A percentile compares a stretch with the other conserved stretches of the same genome.
Conservation (phyloP, 2,113 vertebrate species). For the Morphnarchus princeps region DNA sequence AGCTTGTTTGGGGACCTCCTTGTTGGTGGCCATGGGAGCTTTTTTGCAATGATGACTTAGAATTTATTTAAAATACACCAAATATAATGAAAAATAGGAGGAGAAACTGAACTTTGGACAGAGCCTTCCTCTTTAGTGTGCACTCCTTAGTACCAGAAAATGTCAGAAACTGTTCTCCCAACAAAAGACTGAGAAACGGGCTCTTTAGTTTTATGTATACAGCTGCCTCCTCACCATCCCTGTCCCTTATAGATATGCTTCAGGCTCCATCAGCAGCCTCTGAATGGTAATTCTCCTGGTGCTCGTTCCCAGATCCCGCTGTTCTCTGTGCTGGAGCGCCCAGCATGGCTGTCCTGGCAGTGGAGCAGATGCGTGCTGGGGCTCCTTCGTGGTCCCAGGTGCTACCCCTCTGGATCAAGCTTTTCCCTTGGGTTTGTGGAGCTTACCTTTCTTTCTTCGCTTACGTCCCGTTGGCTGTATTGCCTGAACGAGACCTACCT, state of each 20-base stretch:
- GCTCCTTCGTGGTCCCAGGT: not conserved
- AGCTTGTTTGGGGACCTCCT: not conserved
- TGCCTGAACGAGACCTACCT: accelerated
- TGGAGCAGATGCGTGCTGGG: accelerated
- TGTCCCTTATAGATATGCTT: not conserved
- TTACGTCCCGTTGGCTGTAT: accelerated
- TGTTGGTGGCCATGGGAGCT: not conserved
- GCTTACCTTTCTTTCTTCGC: not conserved
- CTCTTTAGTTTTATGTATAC: not conserved
- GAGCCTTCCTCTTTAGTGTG: not conserved
- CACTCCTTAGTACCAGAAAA: not conserved
- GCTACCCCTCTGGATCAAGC: not conserved
- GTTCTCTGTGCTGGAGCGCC: not conserved
- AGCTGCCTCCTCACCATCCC: not conserved
- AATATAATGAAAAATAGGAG: not conserved
- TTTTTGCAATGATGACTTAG: not conserved
- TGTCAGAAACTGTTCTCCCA: not conserved
- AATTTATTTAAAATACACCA: not conserved
- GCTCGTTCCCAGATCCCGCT: accelerated
- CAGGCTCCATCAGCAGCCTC: not conserved
- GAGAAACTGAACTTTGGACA: not conserved
- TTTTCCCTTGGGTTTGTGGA: not conserved
- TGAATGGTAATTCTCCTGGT: not conserved
- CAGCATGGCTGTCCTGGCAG: not conserved
- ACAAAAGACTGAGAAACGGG: not conserved